Base-by-base conservation (phyloP, 2,113 vertebrate genomes). In the Cottus gobio region DNA sequence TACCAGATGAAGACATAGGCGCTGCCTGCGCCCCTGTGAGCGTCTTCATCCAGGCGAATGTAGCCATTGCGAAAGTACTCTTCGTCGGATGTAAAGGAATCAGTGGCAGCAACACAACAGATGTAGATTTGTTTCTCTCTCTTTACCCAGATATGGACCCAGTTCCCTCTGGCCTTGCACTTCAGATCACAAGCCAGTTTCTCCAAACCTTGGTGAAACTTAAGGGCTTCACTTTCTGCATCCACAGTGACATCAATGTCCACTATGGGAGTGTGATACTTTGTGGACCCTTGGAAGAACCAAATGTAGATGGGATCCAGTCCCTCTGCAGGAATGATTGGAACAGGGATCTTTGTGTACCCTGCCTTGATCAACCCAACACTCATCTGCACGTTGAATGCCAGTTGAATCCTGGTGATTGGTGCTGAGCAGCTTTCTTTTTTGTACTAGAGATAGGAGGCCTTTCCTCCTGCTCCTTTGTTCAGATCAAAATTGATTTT, bases 361-460 rank as follows among this genome's bases (percentile, higher is more conserved):
- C 44, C 44, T 46, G 44, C 44, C 4, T 18, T 20, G 44, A 46
- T 46, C 44, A 68, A 44, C 4, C 42, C 42, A 16, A 46, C 42
- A 16, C 42, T 46, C 42, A 46, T 46, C 42, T 46, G 13, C 16
- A 16, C 15, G 15, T 46, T 46, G 42, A 46, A 46, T 46, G 42
- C 5, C 42, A 46, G 3, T 12, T 46, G 42, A 4, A 46, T 7
- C 20, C 20, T 37, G 31, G 31, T 62, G 60, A 62, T 20, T 61
- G 58, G 7, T 7, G 1, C 24, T 56, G 12, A 1, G 24, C 12
- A 1, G 5, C 5, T 30, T 22, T 22, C 46, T 24, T 16, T 39
- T 63, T 52, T 71, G 34, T 61, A 75, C 82, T 77, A 80, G 22
- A 82, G 6, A 16, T 44, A 62, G 31, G 60, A 28, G 11, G 0